Conservation (phyloP, 1,140 invertebrate species). For the Bacillus rossius region DNA sequence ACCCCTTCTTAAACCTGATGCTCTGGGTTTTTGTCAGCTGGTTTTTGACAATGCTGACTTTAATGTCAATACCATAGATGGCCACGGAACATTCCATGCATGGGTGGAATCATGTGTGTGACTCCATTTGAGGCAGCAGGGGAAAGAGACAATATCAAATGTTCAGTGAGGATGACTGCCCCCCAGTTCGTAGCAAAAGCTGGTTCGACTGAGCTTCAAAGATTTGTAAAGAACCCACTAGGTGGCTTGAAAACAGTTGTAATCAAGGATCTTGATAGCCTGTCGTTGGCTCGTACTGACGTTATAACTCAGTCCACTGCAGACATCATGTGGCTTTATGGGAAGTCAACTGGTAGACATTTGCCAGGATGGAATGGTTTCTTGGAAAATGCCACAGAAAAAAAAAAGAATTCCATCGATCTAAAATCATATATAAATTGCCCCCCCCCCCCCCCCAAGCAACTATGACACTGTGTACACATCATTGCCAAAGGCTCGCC, state of each 20-base stretch:
- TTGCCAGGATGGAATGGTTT: conserved; percentile 26
- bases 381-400: conserved; percentile 16
- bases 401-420: conserved; percentile 12
- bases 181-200: not conserved
- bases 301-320: not conserved
- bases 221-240: not conserved
- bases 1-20: not conserved
- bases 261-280: not conserved
- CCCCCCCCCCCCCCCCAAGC: not conserved
- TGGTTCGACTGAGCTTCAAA: not conserved
- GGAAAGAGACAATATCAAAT: not conserved
- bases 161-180: not conserved
- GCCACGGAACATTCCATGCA: conserved; percentile 29
- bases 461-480: conserved; percentile 6
- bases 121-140: conserved; percentile 10
- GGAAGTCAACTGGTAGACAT: not conserved
- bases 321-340: not conserved
- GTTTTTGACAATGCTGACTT: conserved; percentile 31
- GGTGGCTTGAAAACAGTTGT: not conserved
- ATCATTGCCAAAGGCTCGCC: not conserved
- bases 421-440: not conserved
- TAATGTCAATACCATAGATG: conserved; percentile 28
- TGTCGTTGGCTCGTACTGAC: not conserved
- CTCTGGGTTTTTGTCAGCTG: conserved; percentile 19
- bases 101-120: conserved; percentile 26